phyloP scores from a whole-genome alignment of 2,113 vertebrate species.

The Sitta europaea region DNA sequence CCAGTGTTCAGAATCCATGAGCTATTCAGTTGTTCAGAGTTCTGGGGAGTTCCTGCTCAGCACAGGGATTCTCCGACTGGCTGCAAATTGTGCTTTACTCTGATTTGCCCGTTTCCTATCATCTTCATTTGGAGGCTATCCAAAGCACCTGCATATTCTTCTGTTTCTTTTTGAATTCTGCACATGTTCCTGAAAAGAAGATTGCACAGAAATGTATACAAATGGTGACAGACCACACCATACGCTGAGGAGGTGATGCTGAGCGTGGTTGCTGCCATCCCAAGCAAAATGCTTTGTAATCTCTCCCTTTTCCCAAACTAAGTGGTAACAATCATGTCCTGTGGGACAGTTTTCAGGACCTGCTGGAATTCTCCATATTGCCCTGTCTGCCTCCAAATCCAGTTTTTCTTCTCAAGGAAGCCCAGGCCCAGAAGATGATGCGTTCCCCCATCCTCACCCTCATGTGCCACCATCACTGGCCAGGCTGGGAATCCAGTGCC shows the following conservation, averaged over 20 bases:
- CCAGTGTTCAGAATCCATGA: not conserved
- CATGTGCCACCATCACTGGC: not conserved
- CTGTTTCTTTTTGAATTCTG: not conserved
- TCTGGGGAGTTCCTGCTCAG: not conserved
- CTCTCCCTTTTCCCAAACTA: not conserved
- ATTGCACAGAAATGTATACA: not conserved
- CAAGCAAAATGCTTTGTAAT: not conserved
- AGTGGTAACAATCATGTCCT: not conserved
- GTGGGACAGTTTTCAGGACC: not conserved
- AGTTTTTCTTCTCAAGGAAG: not conserved
- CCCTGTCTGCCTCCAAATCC: not conserved
- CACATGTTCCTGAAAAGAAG: not conserved
- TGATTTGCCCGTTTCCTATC: not conserved
- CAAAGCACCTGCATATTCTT: conserved; percentile 7
- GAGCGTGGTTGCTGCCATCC: not conserved
- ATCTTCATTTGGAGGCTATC: not conserved
- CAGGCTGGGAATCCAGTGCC: not conserved
- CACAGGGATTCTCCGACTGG: not conserved
- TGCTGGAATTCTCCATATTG: not conserved
- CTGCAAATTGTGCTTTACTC: not conserved
- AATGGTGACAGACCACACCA: not conserved
- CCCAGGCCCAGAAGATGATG: not conserved
- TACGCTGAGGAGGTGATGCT: not conserved
- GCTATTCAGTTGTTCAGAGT: not conserved
- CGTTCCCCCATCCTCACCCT: not conserved